Evolutionary conservation across 2,113 vertebrate species (phyloP), one percentile per base, ranked within the genome.

Genomic region (Larimichthys polyactis): DNA sequence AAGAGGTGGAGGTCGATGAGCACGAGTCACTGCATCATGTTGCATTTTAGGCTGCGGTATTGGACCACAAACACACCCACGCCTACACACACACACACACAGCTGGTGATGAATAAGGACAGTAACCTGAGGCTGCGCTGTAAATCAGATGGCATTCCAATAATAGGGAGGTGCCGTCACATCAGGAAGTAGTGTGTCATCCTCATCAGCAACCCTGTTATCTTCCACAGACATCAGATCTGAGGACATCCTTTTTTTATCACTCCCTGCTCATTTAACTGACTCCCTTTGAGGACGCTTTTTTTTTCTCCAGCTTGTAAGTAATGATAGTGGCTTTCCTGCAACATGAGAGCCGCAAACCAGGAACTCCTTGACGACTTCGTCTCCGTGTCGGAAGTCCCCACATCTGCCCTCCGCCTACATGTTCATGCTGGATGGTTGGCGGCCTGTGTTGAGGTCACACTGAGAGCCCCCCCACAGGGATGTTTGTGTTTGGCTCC

Each of bases 401-500:
- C 54, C 55, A 54, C 40, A 10, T 4, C 48, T 55, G n/a, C 67
- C 43, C 19, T 71, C 71, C 0, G 48, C 66, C 73, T 71, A 70
- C 75, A 20, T 29, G 57, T 75, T 54, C 72, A 85, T 82, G 78
- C 85, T 79, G 90, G 64, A 55, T 65, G 73, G 79, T 79, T 79
- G 68, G 44, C 6, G 24, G 77, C 65, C 73, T 46, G 65, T 68
- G 79, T 78, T 60, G 83, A 81, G 90, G 82, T 89, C 87, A 74
- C 78, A 22, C 87, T 64, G 62, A 79, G 71, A 78, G 70, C 71
- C 57, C 83, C 83, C 83, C 85, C 46, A 44, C 46, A 7, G 89
- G 62, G 82, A 85, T 83, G 84, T 87, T 92, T 94, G 83, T 90
- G 70, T 87, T 87, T 54, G 80, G 49, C 81, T 91, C 72, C 40